Evolutionary conservation across 2,113 vertebrate genomes (phyloP).

Genomic region (Empidonax alnorum): DNA sequence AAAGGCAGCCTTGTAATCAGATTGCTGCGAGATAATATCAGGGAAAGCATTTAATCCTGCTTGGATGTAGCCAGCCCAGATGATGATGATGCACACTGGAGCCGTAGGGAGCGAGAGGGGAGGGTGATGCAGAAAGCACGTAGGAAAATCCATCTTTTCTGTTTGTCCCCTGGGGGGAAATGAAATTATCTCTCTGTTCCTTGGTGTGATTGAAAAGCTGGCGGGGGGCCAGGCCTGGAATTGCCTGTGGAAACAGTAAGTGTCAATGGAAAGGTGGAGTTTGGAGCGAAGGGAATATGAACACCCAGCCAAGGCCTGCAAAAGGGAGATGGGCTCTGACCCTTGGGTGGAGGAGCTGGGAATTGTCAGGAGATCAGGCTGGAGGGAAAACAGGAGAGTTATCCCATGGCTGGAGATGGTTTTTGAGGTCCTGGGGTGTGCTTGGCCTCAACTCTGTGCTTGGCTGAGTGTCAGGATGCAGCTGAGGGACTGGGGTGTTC

Average conservation of each 20-base stretch:
- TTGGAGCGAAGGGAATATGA: background rate
- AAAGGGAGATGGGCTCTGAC: background rate
- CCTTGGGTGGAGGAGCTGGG: background rate
- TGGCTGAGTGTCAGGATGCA: background rate
- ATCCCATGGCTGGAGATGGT: background rate
- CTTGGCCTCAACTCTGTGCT: background rate
- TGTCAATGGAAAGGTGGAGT: background rate
- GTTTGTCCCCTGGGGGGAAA: background rate
- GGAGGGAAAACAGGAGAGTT: background rate
- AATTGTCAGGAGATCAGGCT: fast-evolving
- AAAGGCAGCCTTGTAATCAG: constrained; percentile 17
- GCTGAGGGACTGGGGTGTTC: background rate
- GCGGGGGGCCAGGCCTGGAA: background rate
- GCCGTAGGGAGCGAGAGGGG: background rate
- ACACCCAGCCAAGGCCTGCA: fast-evolving
- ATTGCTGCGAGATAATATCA: background rate
- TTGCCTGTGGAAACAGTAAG: background rate
- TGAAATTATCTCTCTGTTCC: background rate
- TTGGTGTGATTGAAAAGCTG: background rate
- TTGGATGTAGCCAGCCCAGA: background rate
- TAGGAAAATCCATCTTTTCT: background rate
- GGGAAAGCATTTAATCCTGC: background rate
- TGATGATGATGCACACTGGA: background rate
- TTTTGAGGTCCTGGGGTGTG: fast-evolving
- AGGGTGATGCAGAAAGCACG: background rate